Conservation (phyloP, 2,797 vertebrate species). For the Enteromius thamalakanensis region DNA sequence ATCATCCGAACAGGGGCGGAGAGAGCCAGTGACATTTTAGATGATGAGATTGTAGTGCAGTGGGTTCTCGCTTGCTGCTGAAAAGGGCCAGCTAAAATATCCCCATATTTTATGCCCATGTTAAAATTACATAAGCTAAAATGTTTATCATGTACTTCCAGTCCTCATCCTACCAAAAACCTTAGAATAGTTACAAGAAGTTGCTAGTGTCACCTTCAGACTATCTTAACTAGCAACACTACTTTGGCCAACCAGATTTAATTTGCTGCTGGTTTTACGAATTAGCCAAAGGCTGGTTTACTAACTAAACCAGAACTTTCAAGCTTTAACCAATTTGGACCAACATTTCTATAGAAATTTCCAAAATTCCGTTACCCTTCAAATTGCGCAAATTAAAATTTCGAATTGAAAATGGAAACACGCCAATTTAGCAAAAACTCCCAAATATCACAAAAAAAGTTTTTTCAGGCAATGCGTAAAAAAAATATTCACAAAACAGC, state of each 20-base stretch:
- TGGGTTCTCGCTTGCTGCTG: slow-evolving; percentile 27
- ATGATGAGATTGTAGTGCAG: slow-evolving; percentile 47
- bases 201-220: slow-evolving; percentile 8
- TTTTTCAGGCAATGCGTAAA: too few relatives aligned
- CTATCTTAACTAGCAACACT: neutral
- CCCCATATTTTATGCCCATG: slow-evolving; percentile 37
- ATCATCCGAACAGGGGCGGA: slow-evolving; percentile 46
- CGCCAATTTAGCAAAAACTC: too few relatives aligned
- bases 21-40: slow-evolving; percentile 55
- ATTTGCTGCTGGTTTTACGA: neutral
- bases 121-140: slow-evolving; percentile 51
- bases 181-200: slow-evolving; percentile 3
- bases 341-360: neutral
- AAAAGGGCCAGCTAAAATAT: slow-evolving; percentile 23
- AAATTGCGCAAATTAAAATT: too few relatives aligned
- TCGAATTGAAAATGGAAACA: too few relatives aligned
- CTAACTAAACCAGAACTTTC: neutral
- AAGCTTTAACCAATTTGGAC: neutral
- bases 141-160: slow-evolving; percentile 39
- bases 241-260: neutral
- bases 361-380: too few relatives aligned
- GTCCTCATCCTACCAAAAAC: neutral
- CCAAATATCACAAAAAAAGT: too few relatives aligned
- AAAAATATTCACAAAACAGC: too few relatives aligned
- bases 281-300: neutral